Base-by-base conservation (phyloP, 2,888 invertebrate genomes). In the Lycocerus yunnanus region DNA sequence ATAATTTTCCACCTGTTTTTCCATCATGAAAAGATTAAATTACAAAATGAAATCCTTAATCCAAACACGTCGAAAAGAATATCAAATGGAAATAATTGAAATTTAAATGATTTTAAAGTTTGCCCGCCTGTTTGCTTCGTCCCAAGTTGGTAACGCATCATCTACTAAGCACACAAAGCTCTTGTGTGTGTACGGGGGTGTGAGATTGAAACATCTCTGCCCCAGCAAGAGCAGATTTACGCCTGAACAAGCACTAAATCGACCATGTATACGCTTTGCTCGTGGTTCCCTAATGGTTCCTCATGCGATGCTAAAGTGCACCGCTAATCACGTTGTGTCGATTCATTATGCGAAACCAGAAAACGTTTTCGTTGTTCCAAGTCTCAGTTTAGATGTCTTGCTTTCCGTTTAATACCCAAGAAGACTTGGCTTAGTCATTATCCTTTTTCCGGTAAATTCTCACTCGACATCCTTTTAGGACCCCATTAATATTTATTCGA, bases 281-380 rank as follows among this genome's bases (percentile, higher is more conserved):
- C 76, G 79, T 73, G 80, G 80, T 81, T 78, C 81, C 80, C 81
- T 82, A 81, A 79, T 79, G 78, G 79, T 76, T 73, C 67, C 78
- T 78, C 74, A 82, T 82, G 81, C 80, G 81, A 80, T 80, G 80
- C 80, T 78, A 79, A 43, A 82, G 74, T 81, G 80, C 78, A 76
- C 80, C 80, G 79, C 80, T 80, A 81, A 82, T 82, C 80, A 81
- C 78, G 73, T 74, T 73, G 75, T 78, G 73, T 74, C 75, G 76
- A 81, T 81, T 84, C 80, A 84, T 84, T 84, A 84, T 84, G 82
- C 83, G 81, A 79, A 80, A 81, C 82, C 81, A 83, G 84, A 84
- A 84, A 85, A 84, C 84, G 84, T 79, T 84, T 84, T 84, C 84
- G 79, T 79, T 84, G 84, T 84, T 80, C 81, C 80, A 74, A 78